Percentiles rank a stretch among this genome's conserved stretches.
These are phyloP conservation scores for Erythrocercus mccallii DNA, from an alignment of 2,113 vertebrate species.

Conservation along the genomic window DNA sequence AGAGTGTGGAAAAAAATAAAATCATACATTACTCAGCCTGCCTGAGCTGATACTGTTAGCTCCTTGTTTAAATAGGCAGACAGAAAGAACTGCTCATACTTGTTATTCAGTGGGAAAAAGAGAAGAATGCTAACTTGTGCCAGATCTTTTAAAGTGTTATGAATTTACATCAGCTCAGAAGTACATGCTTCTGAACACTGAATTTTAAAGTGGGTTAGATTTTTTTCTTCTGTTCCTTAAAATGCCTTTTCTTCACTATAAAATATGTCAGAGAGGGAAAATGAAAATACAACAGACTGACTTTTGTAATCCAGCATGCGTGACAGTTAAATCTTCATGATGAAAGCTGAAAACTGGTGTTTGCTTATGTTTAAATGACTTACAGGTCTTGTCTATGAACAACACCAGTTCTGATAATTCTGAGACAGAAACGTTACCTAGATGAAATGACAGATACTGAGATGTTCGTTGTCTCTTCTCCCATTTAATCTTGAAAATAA, in stretches of 20 bases:
- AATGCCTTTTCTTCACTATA: background rate
- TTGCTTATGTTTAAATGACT: background rate
- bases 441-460: background rate
- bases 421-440: background rate
- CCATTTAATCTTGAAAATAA: background rate
- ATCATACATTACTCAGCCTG: background rate
- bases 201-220: constrained; percentile 4
- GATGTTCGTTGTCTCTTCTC: background rate
- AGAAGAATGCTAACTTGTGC: background rate
- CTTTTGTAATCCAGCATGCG: background rate
- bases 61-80: background rate
- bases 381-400: background rate
- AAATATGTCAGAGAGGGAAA: background rate
- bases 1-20: background rate
- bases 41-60: background rate
- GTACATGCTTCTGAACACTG: background rate
- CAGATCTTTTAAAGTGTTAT: background rate
- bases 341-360: background rate
- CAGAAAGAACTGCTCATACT: background rate
- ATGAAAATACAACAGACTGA: background rate
- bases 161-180: constrained; percentile 33
- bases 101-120: background rate
- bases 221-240: constrained; percentile 1
- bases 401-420: background rate
- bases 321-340: background rate